phyloP scores from a whole-genome alignment of 2,888 invertebrate genomes.

The Silvanus unidentatus region DNA sequence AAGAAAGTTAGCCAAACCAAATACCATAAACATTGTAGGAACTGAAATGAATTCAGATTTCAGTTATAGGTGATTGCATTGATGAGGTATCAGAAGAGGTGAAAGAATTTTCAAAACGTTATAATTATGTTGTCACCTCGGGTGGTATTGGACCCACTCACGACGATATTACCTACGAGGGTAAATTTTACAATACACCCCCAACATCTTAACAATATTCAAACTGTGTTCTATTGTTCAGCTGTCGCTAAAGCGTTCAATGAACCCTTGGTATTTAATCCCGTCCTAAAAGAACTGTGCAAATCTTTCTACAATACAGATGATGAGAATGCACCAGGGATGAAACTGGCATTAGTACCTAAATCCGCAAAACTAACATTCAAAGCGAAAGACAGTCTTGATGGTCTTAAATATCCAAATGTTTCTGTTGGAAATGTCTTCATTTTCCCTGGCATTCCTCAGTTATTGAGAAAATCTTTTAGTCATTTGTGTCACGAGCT shows the following conservation, averaged over 20 bases:
- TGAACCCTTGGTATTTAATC: constrained; percentile 45
- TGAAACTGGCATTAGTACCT: constrained; percentile 45
- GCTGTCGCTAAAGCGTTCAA: constrained; percentile 53
- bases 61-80: constrained; percentile 61
- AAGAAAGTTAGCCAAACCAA: constrained; percentile 44
- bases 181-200: constrained; percentile 35
- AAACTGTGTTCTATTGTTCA: constrained; percentile 26
- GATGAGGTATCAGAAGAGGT: constrained; percentile 61
- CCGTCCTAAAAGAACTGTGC: constrained; percentile 46
- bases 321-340: constrained; percentile 43
- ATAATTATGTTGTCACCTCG: constrained; percentile 64
- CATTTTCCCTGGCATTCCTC: constrained; percentile 67
- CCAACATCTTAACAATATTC: no score
- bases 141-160: constrained; percentile 77
- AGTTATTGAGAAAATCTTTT: constrained; percentile 46
- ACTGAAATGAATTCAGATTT: constrained; percentile 46
- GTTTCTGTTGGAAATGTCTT: constrained; percentile 56
- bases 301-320: constrained; percentile 43
- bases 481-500: constrained; percentile 35
- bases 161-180: constrained; percentile 71
- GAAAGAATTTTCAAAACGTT: constrained; percentile 52
- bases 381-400: constrained; percentile 29
- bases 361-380: constrained; percentile 45
- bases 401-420: constrained; percentile 44
- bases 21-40: not conserved